Evolutionary conservation across 2,797 vertebrate genomes (phyloP), one percentile per base, ranked within the genome.

Genomic region (Pagetopsis macropterus): DNA sequence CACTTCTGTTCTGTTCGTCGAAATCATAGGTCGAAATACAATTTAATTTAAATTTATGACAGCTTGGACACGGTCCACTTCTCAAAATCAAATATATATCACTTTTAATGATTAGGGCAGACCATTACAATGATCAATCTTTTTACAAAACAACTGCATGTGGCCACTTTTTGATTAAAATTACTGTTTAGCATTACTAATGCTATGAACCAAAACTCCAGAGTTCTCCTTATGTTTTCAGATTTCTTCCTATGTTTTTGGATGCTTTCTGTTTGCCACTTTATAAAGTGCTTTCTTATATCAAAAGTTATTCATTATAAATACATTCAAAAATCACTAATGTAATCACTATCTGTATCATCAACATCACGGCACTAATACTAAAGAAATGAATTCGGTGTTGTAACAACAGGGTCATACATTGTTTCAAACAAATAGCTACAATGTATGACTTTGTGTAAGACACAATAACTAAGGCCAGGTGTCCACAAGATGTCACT

Each of bases 401-500:
- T 13, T 64, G 19, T 50, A 64, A 67, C 9, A 69, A 52, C 14
- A 41, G 19, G 5, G 23, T 40, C n/a, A 65, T 21, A n/a, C 2
- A 54, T 59, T 33, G 4, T 21, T 37, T 52, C 4, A 58, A n/a
- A 50, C 37, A 45, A 23, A 37, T 9, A 37, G 33, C 33, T 37
- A 21, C 19, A 40, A 9, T 19, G 4, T 17, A 10, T 61, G 16
- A 21, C 9, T 51, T 75, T 17, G 33, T 37, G 33, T 37, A 37
- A 7, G 57, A 49, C 33, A 62, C 59, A 63, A 60, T 43, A 60
- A 55, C 15, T 78, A 51, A 65, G 16, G 21, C 65, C 71, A 70
- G 66, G 60, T 85, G 76, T 81, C 91, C 94, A 93, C 92, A 89
- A 94, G 94, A 89, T 94, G 91, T 89, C 91, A 88, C 85, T 91